Conservation (phyloP, 2,797 vertebrate species). For the Fratercula arctica region DNA sequence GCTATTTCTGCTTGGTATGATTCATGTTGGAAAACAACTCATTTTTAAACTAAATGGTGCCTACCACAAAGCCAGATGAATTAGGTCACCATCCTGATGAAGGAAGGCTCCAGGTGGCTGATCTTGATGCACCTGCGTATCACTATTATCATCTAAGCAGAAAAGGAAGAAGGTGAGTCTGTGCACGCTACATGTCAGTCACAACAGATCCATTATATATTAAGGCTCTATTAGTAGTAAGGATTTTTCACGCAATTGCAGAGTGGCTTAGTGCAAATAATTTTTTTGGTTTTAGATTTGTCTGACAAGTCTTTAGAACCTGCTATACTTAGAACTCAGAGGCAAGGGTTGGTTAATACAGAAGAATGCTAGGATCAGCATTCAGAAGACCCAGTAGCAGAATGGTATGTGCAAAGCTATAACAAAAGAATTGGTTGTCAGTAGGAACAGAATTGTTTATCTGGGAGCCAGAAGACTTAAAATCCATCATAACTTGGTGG, state of each 20-base stretch:
- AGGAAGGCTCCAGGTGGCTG: neutral
- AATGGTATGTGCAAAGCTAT: neutral
- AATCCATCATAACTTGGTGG: neutral
- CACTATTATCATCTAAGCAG: neutral
- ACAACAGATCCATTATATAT: neutral
- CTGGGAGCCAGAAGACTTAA: neutral
- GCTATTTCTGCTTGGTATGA: constrained; percentile 1
- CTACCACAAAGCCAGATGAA: neutral
- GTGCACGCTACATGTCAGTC: too few species aligned
- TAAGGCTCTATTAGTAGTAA: neutral
- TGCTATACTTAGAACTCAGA: neutral
- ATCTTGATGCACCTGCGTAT: neutral
- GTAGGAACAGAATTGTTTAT: neutral
- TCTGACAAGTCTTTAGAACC: neutral
- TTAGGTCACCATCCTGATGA: neutral
- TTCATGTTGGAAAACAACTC: neutral
- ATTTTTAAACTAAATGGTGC: neutral
- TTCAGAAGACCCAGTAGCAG: neutral
- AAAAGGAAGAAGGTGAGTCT: neutral
- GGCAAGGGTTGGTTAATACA: neutral
- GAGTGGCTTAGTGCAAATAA: neutral
- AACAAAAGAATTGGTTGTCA: neutral
- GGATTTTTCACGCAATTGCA: neutral
- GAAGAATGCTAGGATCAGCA: neutral
- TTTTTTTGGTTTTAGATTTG: accelerated